A percentile compares a stretch with the other conserved stretches of the same genome.
Evolutionary conservation across 2,113 vertebrate species (phyloP).

Genomic region (Vulpes vulpes): DNA sequence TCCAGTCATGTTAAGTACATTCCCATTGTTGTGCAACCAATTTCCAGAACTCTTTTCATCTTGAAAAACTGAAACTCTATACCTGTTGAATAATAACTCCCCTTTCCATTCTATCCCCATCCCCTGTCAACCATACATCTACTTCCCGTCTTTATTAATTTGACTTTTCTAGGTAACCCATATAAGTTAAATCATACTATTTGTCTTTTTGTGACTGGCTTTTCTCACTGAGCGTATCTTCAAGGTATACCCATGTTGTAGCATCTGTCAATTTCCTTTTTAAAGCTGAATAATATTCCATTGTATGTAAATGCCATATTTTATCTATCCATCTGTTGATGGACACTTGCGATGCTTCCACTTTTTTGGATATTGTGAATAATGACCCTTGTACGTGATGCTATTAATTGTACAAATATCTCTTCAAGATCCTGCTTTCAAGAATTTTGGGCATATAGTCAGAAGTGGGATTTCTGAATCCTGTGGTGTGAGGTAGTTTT

Average conservation of each 20-base stretch:
- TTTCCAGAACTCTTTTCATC: slow-evolving; percentile 10
- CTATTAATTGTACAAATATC: not conserved
- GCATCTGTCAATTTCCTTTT: not conserved
- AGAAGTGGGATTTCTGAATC: not conserved
- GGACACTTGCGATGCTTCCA: not conserved
- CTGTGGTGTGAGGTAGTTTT: not conserved
- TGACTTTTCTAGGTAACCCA: not conserved
- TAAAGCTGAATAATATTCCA: not conserved
- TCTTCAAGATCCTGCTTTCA: not conserved
- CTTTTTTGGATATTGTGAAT: not conserved
- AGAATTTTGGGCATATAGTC: not conserved
- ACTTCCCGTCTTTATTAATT: not conserved
- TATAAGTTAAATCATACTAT: not conserved
- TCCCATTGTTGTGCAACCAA: not conserved
- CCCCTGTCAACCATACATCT: not conserved
- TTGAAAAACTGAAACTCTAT: not conserved
- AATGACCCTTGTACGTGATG: not conserved
- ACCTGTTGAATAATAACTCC: not conserved
- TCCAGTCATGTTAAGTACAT: not conserved
- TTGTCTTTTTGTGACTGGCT: not conserved
- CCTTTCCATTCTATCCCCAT: not conserved
- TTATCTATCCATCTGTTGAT: not conserved
- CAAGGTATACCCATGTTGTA: not conserved
- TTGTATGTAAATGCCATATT: not conserved
- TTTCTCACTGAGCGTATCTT: not conserved